Base-by-base conservation (phyloP, 2,113 vertebrate species). In the Callocephalon fimbriatum region DNA sequence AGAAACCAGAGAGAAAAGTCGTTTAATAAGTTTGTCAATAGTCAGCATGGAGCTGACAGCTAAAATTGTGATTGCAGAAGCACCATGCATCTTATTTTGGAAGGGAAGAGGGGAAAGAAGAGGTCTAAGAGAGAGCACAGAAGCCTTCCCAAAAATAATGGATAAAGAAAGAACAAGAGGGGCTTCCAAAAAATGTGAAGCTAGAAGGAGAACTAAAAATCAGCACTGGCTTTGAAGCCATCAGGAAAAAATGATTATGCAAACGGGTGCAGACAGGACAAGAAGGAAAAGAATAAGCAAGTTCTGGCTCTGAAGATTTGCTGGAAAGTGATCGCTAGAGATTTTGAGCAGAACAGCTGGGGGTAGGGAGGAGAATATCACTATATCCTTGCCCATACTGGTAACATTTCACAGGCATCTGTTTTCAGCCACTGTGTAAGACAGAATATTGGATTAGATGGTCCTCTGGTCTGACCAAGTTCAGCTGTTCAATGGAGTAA, bases 311-410 rank as follows among this genome's bases (percentile, higher is more conserved):
- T 73, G 45, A 86, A 71, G 62, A 58, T 53, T 88, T 4, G 0
- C 67, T 95, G 45, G 40, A 45, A 92, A 93, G 37, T 83, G 79
- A 88, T 94, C 50, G 26, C 66, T 91, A 83, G 63, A 94, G 75
- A 95, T 95, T 95, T 92, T 86, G 62, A 79, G 53, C 31, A 25
- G 14, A 79, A 66, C 12, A 79, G 29, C 35, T 90, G 21, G 29
- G 14, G 15, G 3, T 32, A 8, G 6, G 73, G 56, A 51, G 38
- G 26, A 85, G 48, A 82, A 56, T 82, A 73, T 88, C 70, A 50
- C 26, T 47, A 9, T 85, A 79, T 79, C 15, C 32, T 90, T 70
- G 53, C 27, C 58, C 27, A 18, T 56, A n/a, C 27, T 68, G 81
- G 48, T 96, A 85, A 72, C 58, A 56, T 45, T 88, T 88, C 66